These are phyloP conservation scores for Sacculina carcini DNA, from an alignment of 2,888 invertebrate genomes.

Conservation along the genomic window DNA sequence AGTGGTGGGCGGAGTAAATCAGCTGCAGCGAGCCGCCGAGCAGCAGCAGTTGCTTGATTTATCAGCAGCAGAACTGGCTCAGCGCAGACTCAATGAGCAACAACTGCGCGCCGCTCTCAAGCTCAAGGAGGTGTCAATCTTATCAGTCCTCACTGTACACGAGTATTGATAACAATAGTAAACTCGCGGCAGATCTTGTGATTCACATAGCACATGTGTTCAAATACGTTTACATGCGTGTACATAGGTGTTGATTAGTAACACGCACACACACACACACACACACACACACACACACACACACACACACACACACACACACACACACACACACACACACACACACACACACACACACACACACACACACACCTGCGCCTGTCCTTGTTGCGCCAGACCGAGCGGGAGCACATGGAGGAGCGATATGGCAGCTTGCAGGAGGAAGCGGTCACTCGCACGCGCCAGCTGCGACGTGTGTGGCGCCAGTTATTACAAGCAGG, in stretches of 20 bases:
- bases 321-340: not conserved
- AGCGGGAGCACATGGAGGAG: slow-evolving; percentile 75
- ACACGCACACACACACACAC: not conserved
- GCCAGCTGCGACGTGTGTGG: slow-evolving; percentile 70
- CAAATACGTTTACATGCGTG: too few species aligned
- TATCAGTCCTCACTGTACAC: not conserved
- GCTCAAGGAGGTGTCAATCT: slow-evolving; percentile 42
- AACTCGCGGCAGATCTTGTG: too few species aligned
- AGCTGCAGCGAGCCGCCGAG: slow-evolving; percentile 83
- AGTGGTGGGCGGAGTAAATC: slow-evolving; percentile 88
- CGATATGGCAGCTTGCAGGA: slow-evolving; percentile 83
- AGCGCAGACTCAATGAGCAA: slow-evolving; percentile 47
- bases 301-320: not conserved
- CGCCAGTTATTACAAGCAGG: slow-evolving; percentile 60
- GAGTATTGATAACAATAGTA: too few species aligned
- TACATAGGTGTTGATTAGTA: too few species aligned
- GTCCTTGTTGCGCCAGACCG: slow-evolving; percentile 30
- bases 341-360: not conserved
- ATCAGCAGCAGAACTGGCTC: slow-evolving; percentile 53
- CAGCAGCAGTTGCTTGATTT: slow-evolving; percentile 71
- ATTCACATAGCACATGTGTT: too few species aligned
- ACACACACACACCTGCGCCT: too few species aligned
- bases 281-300: not conserved
- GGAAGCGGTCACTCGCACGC: slow-evolving; percentile 70
- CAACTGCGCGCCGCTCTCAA: slow-evolving; percentile 51